Evolutionary conservation across 2,113 vertebrate genomes (phyloP).

Genomic region (Sinocyclocheilus maitianheensis): DNA sequence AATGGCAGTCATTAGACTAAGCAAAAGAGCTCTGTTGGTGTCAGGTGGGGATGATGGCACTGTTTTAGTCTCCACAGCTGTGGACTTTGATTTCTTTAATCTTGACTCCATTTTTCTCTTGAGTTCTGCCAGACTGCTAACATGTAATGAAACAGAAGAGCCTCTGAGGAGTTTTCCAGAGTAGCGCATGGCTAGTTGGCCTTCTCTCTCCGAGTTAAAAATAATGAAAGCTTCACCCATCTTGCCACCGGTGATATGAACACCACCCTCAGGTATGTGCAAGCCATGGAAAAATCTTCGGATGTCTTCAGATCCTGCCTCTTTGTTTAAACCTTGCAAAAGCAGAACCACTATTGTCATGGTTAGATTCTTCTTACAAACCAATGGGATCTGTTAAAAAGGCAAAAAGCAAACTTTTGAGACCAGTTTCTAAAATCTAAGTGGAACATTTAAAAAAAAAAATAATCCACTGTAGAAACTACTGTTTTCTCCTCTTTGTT

Average conservation of each 20-base stretch:
- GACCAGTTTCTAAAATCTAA: neutral
- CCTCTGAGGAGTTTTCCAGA: constrained; percentile 83
- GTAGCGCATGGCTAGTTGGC: constrained; percentile 82
- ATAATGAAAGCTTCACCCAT: constrained; percentile 92
- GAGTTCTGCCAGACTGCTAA: constrained; percentile 88
- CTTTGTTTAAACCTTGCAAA: constrained; percentile 87
- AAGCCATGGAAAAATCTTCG: constrained; percentile 87
- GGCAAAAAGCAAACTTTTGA: neutral
- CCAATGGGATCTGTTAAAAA: constrained; percentile 26
- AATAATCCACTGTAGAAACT: neutral
- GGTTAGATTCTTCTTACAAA: constrained; percentile 28
- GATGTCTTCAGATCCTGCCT: constrained; percentile 88
- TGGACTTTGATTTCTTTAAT: constrained; percentile 65
- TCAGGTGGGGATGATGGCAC: constrained; percentile 27
- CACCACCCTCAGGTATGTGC: constrained; percentile 89
- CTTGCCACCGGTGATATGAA: constrained; percentile 91
- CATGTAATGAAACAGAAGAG: constrained; percentile 79
- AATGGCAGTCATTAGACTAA: constrained; percentile 56
- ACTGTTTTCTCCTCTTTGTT: neutral
- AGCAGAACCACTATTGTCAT: constrained; percentile 86
- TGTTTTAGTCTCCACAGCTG: constrained; percentile 68
- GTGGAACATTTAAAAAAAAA: neutral
- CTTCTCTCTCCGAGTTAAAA: constrained; percentile 86
- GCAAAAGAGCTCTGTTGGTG: constrained; percentile 33
- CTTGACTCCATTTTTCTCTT: constrained; percentile 80